Evolutionary conservation across 2,113 vertebrate genomes (phyloP).

Genomic region (Burhinus bistriatus): DNA sequence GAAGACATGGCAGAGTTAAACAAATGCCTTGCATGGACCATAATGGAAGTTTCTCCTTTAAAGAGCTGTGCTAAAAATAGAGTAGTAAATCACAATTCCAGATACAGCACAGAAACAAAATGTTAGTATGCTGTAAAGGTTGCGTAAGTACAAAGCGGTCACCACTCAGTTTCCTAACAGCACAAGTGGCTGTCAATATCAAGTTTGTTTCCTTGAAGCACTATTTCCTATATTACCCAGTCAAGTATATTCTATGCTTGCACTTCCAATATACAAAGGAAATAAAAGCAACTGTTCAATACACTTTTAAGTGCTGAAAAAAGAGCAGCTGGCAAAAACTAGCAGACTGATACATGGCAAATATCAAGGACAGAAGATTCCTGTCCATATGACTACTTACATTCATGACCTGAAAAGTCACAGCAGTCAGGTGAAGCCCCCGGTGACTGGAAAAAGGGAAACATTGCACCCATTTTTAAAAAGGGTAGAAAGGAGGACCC

Average conservation of each 20-base stretch:
- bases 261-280: neutral
- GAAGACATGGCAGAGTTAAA: neutral
- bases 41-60: neutral
- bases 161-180: neutral
- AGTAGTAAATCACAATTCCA: neutral
- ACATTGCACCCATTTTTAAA: neutral
- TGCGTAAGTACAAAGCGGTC: neutral
- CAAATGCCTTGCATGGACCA: rapidly evolving
- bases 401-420: neutral
- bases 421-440: neutral
- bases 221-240: neutral
- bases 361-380: neutral
- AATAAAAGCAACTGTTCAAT: neutral
- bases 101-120: neutral
- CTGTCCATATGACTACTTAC: neutral
- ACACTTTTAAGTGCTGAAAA: neutral
- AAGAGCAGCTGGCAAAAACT: neutral
- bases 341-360: neutral
- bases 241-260: neutral
- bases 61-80: neutral
- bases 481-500: neutral
- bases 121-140: neutral
- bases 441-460: neutral
- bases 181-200: neutral
- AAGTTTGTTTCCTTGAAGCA: neutral